Evolutionary conservation across 2,797 vertebrate genomes (phyloP).

Genomic region (Choloepus didactylus): DNA sequence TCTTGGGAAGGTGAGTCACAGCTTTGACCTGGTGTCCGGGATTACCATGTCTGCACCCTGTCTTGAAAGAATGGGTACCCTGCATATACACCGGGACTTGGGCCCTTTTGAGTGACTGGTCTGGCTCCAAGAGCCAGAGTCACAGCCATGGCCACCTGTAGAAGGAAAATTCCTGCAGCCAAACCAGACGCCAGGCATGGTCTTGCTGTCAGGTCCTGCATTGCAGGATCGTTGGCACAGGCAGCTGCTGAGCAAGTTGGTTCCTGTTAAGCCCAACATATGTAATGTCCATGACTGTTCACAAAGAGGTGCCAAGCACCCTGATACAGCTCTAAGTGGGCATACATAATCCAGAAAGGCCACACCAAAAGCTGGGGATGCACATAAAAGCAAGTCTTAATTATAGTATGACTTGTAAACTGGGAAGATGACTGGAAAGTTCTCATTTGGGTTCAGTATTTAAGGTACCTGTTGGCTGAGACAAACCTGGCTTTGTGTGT

Average conservation of each 20-base stretch:
- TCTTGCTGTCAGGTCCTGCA: not conserved
- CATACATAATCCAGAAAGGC: not conserved
- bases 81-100: accelerated
- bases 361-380: not conserved
- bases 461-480: not conserved
- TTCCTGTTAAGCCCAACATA: conserved; percentile 4
- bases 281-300: not conserved
- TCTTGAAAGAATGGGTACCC: not conserved
- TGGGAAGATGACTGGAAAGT: not conserved
- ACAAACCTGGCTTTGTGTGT: not conserved
- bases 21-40: conserved; percentile 14
- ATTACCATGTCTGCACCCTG: not conserved
- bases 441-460: not conserved
- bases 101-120: not conserved
- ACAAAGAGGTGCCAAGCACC: not conserved
- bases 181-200: not conserved
- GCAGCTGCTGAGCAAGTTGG: conserved; percentile 23
- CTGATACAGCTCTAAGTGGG: not conserved
- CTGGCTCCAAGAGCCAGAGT: not conserved
- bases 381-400: not conserved
- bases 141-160: not conserved
- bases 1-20: conserved; percentile 46
- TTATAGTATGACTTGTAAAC: not conserved
- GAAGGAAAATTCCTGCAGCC: not conserved
- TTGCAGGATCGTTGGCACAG: not conserved